Conservation (phyloP, 2,113 vertebrate genomes). For the Otolemur garnettii region DNA sequence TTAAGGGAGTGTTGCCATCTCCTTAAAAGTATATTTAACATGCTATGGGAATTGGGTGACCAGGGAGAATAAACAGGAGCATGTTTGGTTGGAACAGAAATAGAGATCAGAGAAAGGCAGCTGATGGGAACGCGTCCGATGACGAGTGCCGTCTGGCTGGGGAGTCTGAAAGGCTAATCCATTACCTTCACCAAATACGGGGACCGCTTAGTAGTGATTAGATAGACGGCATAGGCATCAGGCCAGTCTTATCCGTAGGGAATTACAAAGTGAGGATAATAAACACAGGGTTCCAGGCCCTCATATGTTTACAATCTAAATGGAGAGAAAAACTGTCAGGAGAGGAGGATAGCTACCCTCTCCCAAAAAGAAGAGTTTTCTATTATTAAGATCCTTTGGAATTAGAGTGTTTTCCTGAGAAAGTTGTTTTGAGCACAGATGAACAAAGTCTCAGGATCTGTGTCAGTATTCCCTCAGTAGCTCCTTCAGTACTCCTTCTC, state of each 20-base stretch:
- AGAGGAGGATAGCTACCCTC: background rate
- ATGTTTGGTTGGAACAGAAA: constrained; percentile 30
- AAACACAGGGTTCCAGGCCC: constrained; percentile 32
- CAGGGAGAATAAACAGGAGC: background rate
- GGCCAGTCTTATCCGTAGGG: constrained; percentile 48
- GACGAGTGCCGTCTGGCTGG: background rate
- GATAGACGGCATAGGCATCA: constrained; percentile 56
- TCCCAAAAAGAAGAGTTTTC: background rate
- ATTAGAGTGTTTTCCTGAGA: background rate
- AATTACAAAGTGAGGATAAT: constrained; percentile 57
- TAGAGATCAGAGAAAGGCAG: constrained; percentile 12
- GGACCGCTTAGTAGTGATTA: constrained; percentile 46
- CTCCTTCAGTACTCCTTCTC: background rate
- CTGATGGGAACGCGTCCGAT: constrained; percentile 25
- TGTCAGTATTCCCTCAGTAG: background rate
- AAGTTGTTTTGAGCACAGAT: constrained; percentile 15
- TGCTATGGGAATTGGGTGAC: background rate
- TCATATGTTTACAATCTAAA: constrained; percentile 42
- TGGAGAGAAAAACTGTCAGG: background rate
- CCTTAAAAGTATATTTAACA: constrained; percentile 59
- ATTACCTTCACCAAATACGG: constrained; percentile 65
- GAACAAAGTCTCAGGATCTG: background rate
- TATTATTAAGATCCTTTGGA: constrained; percentile 44
- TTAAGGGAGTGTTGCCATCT: constrained; percentile 37
- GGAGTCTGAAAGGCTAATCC: constrained; percentile 27